phyloP scores from a whole-genome alignment of 2,113 vertebrate genomes.

The Sturnira hondurensis region DNA sequence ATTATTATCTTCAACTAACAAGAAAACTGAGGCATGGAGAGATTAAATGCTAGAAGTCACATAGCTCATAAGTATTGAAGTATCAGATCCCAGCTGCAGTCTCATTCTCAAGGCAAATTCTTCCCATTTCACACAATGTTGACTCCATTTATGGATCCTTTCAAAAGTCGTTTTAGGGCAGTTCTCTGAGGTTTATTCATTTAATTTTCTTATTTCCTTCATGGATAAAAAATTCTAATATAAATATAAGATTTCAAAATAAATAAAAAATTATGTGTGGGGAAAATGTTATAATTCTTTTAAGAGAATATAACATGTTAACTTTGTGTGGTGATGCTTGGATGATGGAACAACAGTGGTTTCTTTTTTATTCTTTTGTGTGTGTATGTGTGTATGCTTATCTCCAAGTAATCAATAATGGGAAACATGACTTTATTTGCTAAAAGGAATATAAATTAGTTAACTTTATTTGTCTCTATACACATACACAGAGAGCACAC shows the following conservation, averaged over 20 bases:
- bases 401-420: not conserved
- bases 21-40: not conserved
- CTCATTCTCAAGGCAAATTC: not conserved
- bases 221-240: slow-evolving; percentile 2
- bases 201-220: not conserved
- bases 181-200: not conserved
- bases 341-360: not conserved
- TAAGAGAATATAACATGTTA: not conserved
- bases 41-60: not conserved
- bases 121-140: not conserved
- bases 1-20: not conserved
- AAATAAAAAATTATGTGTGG: not conserved
- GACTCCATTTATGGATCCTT: not conserved
- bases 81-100: rapidly evolving
- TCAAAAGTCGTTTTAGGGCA: not conserved
- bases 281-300: not conserved
- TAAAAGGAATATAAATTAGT: not conserved
- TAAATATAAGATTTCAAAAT: not conserved
- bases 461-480: not conserved
- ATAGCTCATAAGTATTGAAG: rapidly evolving
- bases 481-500: not conserved
- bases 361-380: not conserved
- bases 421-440: not conserved
- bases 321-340: not conserved
- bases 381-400: not conserved